Evolutionary conservation across 2,113 vertebrate species (phyloP), one percentile per base, ranked within the genome.

Genomic region (Corvus cornix): DNA sequence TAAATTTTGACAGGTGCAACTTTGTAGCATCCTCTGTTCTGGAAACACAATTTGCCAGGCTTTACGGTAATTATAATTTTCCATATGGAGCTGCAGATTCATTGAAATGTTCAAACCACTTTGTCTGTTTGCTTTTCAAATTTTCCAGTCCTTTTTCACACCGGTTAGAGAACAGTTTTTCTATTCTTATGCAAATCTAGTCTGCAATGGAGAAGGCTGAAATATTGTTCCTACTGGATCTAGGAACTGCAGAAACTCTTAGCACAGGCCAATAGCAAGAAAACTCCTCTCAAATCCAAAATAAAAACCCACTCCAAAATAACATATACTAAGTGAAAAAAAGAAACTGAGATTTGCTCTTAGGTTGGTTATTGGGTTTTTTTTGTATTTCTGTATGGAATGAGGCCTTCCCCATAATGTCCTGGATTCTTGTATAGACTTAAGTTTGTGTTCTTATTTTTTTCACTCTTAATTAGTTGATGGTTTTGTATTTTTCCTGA

Each of bases 51-150:
- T 91, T 85, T 90, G n/a, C 27, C 68, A 73, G 59, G 14, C 79
- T 96, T 92, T 75, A 68, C 41, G 59, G 30, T 51, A 85, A 93
- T 93, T 90, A 89, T 67, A 82, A 46, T 35, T 84, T 91, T 82
- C 53, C 59, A 33, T 76, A 69, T 76, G 53, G 43, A 94, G 23
- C 58, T 58, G 35, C 46, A 52, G 75, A 59, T 70, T 82, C 35
- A 27, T 6, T 69, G 41, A 83, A 43, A 48, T 72, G 62, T 90
- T 72, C 43, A 87, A n/a, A 62, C 16, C 7, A 49, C 73, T 33
- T 72, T 41, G 24, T 62, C 88, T 44, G 9, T 73, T 90, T 90
- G 43, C 35, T 68, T 70, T 70, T 58, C 43, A 78, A 46, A 60
- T 82, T 43, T 67, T 67, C 39, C 6, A 4, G 22, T 39, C n/a